Conservation (phyloP, 2,113 vertebrate genomes). For the Callopanchax toddi region DNA sequence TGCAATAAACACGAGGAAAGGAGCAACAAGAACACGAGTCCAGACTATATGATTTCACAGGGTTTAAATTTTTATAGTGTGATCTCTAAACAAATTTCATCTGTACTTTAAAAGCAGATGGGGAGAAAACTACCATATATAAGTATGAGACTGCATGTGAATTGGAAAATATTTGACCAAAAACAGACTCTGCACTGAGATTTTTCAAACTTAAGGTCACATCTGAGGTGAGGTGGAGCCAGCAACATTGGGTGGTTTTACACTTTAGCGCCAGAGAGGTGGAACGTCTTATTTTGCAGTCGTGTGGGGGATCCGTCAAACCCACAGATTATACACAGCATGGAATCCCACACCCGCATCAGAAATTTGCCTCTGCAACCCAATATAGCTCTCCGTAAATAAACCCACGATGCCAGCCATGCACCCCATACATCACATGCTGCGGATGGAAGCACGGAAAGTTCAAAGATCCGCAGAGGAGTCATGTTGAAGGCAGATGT, state of each 20-base stretch:
- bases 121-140: no score
- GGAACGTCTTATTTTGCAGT: constrained; percentile 21
- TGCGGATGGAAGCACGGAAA: constrained; percentile 49
- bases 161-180: constrained; percentile 34
- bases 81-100: not conserved
- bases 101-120: no score
- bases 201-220: constrained; percentile 23
- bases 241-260: constrained; percentile 12
- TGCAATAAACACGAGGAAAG: constrained; percentile 51
- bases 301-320: constrained; percentile 41
- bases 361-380: constrained; percentile 43
- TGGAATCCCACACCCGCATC: constrained; percentile 23
- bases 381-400: constrained; percentile 46
- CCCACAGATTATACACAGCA: constrained; percentile 33
- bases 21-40: constrained; percentile 38
- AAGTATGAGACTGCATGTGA: constrained; percentile 3
- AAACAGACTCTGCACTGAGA: constrained; percentile 3
- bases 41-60: constrained; percentile 1
- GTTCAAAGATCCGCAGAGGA: constrained; percentile 67
- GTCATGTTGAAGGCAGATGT: constrained; percentile 77
- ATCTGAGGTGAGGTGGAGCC: constrained; percentile 24
- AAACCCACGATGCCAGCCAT: constrained; percentile 49
- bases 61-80: not conserved
- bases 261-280: constrained; percentile 11
- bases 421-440: constrained; percentile 55